Evolutionary conservation across 2,888 invertebrate genomes (phyloP), one percentile per base, ranked within the genome.

Genomic region (Dimorphilus gyrociliatus): DNA sequence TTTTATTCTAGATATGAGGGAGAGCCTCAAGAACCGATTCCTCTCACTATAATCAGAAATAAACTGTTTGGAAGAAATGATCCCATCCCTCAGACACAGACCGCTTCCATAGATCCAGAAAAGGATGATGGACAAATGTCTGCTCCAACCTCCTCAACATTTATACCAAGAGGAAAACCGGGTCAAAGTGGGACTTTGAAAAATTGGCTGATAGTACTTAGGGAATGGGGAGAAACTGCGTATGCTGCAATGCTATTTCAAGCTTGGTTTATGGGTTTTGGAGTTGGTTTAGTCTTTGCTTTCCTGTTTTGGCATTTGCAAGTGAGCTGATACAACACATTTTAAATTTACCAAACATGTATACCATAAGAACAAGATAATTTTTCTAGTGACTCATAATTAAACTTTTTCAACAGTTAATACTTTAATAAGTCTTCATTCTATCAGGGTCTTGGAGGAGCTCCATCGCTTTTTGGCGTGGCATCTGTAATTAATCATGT

Each of bases 251-350:
- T 42, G 29, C 37, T 94, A 28, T 82, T 90, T 60, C 85, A 92
- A 19, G 84, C 90, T 28, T 92, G 92, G 86, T 90, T 85, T 65
- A 92, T 97, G 88, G 97, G 97, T 32, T 86, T 92, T 56, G 97
- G 97, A 32, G 90, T 94, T 50, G 97, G 94, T 1, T 71, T 97
- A 47, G 92, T 94, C 47, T 97, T 97, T 67, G 90, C 92, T 3
- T 97, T 97, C 66, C 75, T 97, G 34, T 97, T 92, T 68, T 97
- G 94, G 97, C 92, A 94, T 65, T 72, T 97, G 27, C 71, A n/a
- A n/a, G n/a, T n/a, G 69, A 54, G 33, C 29, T 8, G 12, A 6
- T n/a, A 21, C n/a, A n/a, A n/a, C n/a, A n/a, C n/a, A n/a, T n/a
- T n/a, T n/a, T n/a, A n/a, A n/a, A n/a, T n/a, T n/a, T n/a, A n/a